phyloP scores from a whole-genome alignment of 2,888 invertebrate genomes.

The Coenonympha arcania region DNA sequence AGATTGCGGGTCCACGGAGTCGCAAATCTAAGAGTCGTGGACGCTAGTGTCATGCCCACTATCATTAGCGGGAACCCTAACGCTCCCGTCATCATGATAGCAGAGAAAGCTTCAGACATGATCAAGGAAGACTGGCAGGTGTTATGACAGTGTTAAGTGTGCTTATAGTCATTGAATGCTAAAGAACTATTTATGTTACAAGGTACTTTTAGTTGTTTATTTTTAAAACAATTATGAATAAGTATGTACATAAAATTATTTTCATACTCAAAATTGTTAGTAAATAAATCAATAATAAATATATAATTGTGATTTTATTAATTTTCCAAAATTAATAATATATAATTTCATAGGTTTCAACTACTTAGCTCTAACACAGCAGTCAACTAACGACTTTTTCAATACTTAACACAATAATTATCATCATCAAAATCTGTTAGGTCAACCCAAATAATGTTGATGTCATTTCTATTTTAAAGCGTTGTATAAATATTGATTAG shows the following conservation, averaged over 20 bases:
- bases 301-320: conserved; percentile 11
- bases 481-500: too few species aligned
- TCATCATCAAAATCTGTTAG: background rate
- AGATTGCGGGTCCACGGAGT: conserved; percentile 85
- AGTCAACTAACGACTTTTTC: background rate
- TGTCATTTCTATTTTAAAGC: too few species aligned
- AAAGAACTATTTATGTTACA: conserved; percentile 39
- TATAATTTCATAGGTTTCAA: too few species aligned
- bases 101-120: conserved; percentile 90
- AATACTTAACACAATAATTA: too few species aligned
- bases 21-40: conserved; percentile 83
- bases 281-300: conserved; percentile 17
- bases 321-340: too few species aligned
- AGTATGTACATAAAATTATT: conserved; percentile 37
- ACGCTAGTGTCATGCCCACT: conserved; percentile 91
- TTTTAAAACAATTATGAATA: conserved; percentile 36
- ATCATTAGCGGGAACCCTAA: conserved; percentile 93
- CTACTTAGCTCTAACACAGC: too few species aligned
- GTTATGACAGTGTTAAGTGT: conserved; percentile 58
- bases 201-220: conserved; percentile 41
- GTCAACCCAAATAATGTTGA: too few species aligned
- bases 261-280: conserved; percentile 23
- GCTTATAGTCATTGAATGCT: conserved; percentile 30
- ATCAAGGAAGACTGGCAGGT: conserved; percentile 88
- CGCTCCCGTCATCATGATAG: conserved; percentile 92